A percentile compares a stretch with the other conserved stretches of the same genome.
Evolutionary conservation across 2,113 vertebrate species (phyloP).

Genomic region (Natator depressus): DNA sequence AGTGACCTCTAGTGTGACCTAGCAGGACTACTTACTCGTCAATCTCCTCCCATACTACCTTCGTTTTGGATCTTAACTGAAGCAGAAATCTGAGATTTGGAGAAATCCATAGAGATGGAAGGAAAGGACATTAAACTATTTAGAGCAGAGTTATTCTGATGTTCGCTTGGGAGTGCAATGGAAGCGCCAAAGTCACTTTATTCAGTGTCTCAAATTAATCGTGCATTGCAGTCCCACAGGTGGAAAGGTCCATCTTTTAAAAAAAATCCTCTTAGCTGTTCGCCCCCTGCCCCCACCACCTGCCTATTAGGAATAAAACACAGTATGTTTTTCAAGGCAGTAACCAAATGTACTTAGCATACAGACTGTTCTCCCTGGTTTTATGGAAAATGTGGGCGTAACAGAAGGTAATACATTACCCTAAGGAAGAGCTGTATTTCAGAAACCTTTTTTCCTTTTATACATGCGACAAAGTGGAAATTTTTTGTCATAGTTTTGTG

Average conservation of each 20-base stretch:
- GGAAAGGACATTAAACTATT: background rate
- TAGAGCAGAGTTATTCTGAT: background rate
- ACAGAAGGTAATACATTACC: background rate
- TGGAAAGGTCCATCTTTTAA: constrained; percentile 21
- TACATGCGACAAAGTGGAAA: background rate
- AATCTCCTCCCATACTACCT: background rate
- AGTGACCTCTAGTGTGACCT: background rate
- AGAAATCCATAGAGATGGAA: background rate
- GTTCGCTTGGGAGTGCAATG: rapidly evolving
- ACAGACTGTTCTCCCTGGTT: background rate
- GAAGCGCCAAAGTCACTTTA: constrained; percentile 9
- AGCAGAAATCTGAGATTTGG: background rate
- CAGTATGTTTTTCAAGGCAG: background rate
- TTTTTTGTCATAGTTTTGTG: background rate
- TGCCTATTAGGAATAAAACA: background rate
- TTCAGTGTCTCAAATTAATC: constrained; percentile 31
- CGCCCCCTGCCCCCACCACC: constrained; percentile 25
- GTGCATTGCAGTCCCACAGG: background rate
- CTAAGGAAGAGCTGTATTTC: background rate
- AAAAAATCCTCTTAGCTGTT: background rate
- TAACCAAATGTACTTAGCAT: background rate
- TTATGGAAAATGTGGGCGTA: background rate
- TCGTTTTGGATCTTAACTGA: background rate
- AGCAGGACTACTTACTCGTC: constrained; percentile 24
- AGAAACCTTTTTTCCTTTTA: background rate